Conservation (phyloP, 1,140 invertebrate species). For the Druon quercuslanigerum region DNA sequence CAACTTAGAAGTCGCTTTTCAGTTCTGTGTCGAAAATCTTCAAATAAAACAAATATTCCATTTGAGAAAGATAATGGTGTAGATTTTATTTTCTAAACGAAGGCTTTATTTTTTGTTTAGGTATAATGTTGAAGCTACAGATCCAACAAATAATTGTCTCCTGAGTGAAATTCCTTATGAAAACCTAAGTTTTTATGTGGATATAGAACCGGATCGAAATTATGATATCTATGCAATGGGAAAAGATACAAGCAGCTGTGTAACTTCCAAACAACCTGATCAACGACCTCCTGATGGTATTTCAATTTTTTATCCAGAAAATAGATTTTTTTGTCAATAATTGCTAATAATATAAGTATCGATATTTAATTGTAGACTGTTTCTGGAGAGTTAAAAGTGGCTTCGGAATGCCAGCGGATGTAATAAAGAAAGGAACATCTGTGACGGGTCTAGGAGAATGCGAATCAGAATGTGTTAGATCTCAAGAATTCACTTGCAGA, state of each 20-base stretch:
- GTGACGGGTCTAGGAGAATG: constrained; percentile 84
- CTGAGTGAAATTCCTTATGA: constrained; percentile 81
- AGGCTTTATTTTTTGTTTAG: constrained; percentile 52
- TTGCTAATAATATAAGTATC: neutral
- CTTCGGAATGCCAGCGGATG: constrained; percentile 78
- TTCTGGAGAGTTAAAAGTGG: constrained; percentile 87
- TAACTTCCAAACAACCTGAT: constrained; percentile 39
- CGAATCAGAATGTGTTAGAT: constrained; percentile 83
- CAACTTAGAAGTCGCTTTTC: no score
- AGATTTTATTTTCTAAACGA: constrained; percentile 1
- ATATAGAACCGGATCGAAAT: constrained; percentile 84
- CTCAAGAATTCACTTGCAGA: constrained; percentile 83
- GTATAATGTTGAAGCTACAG: constrained; percentile 67
- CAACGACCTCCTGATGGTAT: constrained; percentile 57
- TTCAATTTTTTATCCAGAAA: constrained; percentile 38
- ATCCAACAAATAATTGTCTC: constrained; percentile 83
- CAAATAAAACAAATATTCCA: neutral
- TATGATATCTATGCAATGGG: constrained; percentile 87
- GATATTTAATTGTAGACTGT: constrained; percentile 80
- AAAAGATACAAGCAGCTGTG: constrained; percentile 63
- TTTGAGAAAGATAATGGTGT: neutral
- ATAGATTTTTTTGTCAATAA: neutral
- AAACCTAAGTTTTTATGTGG: constrained; percentile 82
- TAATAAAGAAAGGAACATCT: constrained; percentile 79
- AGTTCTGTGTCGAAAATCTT: no score